phyloP scores from a whole-genome alignment of 1,140 invertebrate genomes.

The Octopus bimaculoides region DNA sequence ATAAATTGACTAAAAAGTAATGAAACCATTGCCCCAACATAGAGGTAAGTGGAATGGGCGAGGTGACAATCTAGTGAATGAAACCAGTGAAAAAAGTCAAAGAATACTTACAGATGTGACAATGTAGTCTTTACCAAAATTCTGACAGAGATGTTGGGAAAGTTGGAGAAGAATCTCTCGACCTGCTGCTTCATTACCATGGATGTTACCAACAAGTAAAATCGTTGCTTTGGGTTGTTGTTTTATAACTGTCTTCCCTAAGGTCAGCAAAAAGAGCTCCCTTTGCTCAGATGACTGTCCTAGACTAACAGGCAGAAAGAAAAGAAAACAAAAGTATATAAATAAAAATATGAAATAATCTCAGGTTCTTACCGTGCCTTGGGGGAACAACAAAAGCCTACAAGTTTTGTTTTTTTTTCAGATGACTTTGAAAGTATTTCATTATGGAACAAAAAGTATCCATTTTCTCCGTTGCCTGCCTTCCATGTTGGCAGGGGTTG shows the following conservation, averaged over 20 bases:
- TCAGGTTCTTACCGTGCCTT: no score
- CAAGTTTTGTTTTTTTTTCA: no score
- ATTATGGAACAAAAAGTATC: no score
- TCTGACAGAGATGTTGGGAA: slow-evolving; percentile 65
- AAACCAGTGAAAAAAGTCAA: not conserved
- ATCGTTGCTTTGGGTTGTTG: slow-evolving; percentile 49
- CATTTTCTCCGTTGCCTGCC: no score
- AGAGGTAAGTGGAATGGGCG: no score
- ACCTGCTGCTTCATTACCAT: slow-evolving; percentile 84
- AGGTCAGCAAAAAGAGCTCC: slow-evolving; percentile 90
- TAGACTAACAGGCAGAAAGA: slow-evolving; percentile 28
- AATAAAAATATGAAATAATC: not conserved
- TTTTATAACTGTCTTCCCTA: slow-evolving; percentile 69
- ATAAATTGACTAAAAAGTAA: no score
- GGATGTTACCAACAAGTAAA: slow-evolving; percentile 84
- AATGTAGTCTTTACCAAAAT: slow-evolving; percentile 60
- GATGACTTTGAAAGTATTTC: no score
- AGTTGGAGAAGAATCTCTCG: slow-evolving; percentile 71
- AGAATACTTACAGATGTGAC: slow-evolving; percentile 31
- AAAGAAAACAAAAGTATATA: not conserved
- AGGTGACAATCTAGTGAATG: no score
- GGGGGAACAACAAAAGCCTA: no score
- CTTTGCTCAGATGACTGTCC: slow-evolving; percentile 61
- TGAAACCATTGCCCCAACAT: no score
- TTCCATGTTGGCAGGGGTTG: no score